Evolutionary conservation across 2,113 vertebrate species (phyloP), one percentile per base, ranked within the genome.

Genomic region (Neolamprologus modestus): DNA sequence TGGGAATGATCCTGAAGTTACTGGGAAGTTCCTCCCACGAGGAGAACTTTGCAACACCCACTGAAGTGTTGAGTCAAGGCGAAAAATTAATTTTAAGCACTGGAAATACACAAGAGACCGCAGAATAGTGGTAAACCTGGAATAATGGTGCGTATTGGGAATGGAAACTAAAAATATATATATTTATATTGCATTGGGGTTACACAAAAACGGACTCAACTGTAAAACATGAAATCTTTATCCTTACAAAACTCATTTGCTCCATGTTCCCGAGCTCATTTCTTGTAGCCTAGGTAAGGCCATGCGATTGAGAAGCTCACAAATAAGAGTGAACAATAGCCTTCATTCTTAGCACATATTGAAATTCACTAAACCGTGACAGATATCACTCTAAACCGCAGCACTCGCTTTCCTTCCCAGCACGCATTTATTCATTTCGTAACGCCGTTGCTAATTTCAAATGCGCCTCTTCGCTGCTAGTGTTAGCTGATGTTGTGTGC

Each of bases 401-500:
- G 52, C 63, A 33, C 68, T 80, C 81, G 85, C 88, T 93, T 89
- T 88, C 45, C 37, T 79, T 19, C 59, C 10, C 24, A 28, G 66
- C 78, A 83, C 5, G 52, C 21, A 26, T 78, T 83, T 63, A 37
- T 31, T 61, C 79, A 92, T 88, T 87, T 85, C 91, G 89, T 84
- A 84, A 87, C 42, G 59, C 84, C 47, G 87, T 16, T 79, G 91
- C 90, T 93, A 84, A 92, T 92, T 91, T 93, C 86, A 88, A 94
- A 93, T 73, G 54, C 79, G 85, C 85, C 14, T 68, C 83, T 84
- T 87, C 42, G 68, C 21, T 52, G 91, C 92, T 95, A 87, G 82
- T 88, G 91, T 94, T 95, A 94, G 94, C 93, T 86, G 71, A 81
- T 85, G 92, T 84, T 90, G 86, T 84, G 91, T 84, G 92, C 95